Evolutionary conservation across 2,888 invertebrate genomes (phyloP).

Genomic region (Scrobipalpa costella): DNA sequence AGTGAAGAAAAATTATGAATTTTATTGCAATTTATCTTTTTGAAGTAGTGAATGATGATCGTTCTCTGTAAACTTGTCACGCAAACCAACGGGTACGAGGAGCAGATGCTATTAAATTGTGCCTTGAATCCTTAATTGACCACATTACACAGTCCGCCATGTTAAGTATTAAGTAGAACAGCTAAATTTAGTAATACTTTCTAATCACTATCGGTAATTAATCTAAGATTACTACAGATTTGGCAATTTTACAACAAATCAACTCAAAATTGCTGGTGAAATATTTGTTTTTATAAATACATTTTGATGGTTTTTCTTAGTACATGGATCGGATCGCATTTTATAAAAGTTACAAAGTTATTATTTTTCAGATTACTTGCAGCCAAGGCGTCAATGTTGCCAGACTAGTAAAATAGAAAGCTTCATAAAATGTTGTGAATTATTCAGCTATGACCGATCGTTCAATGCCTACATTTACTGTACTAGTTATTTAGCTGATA

Average conservation of each 20-base stretch:
- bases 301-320: not conserved
- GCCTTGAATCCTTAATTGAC: constrained; percentile 64
- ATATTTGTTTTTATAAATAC: no score
- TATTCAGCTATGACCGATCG: not conserved
- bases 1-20: not conserved
- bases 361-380: not conserved
- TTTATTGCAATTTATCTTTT: no score
- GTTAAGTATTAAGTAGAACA: constrained; percentile 44
- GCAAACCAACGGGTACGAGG: constrained; percentile 36
- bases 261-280: constrained; percentile 22
- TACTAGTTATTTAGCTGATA: not conserved
- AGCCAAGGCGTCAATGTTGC: not conserved
- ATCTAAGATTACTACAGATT: constrained; percentile 50
- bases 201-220: constrained; percentile 50
- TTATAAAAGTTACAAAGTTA: not conserved
- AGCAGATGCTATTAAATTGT: constrained; percentile 42
- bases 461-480: not conserved
- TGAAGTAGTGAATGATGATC: no score
- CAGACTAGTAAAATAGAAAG: not conserved
- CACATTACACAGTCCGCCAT: constrained; percentile 50
- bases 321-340: constrained; percentile 6
- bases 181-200: constrained; percentile 57
- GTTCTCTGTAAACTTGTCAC: constrained; percentile 1
- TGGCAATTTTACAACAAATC: constrained; percentile 55
- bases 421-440: not conserved